Percentiles rank a stretch among this genome's conserved stretches.
These are phyloP conservation scores for Caretta caretta DNA, from an alignment of 2,113 vertebrate species.

Conservation along the genomic window DNA sequence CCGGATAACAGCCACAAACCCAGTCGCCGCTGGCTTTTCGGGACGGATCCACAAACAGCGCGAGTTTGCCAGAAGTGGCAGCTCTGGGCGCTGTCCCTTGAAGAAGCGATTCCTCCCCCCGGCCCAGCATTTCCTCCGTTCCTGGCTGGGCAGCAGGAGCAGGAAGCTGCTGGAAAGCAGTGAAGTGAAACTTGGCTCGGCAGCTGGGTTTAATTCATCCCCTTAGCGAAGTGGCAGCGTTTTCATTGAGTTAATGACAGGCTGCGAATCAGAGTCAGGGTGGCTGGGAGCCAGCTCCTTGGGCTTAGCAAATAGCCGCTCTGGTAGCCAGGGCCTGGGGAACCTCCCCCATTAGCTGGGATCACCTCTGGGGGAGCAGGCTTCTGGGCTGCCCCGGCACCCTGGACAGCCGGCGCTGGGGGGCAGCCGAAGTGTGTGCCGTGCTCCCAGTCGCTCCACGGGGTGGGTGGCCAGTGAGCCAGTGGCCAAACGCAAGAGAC, in stretches of 20 bases:
- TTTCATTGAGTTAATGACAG: constrained; percentile 27
- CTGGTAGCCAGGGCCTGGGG: not conserved
- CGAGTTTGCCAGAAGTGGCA: not conserved
- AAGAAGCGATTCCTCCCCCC: too few species aligned
- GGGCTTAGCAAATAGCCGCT: not conserved
- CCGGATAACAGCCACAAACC: not conserved
- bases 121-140: too few species aligned
- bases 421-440: not conserved
- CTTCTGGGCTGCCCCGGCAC: too few species aligned
- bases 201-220: not conserved
- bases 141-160: not conserved
- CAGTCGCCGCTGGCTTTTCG: too few species aligned
- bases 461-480: too few species aligned
- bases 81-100: too few species aligned
- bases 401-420: not conserved
- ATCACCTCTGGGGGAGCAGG: too few species aligned
- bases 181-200: not conserved
- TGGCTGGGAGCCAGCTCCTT: constrained; percentile 17
- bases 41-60: too few species aligned
- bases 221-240: not conserved
- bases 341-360: not conserved
- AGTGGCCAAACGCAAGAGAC: not conserved
- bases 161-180: not conserved
- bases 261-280: not conserved
- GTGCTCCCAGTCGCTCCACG: too few species aligned